Evolutionary conservation across 2,888 invertebrate genomes (phyloP), one percentile per base, ranked within the genome.

Genomic region (Isotomurus palustris): DNA sequence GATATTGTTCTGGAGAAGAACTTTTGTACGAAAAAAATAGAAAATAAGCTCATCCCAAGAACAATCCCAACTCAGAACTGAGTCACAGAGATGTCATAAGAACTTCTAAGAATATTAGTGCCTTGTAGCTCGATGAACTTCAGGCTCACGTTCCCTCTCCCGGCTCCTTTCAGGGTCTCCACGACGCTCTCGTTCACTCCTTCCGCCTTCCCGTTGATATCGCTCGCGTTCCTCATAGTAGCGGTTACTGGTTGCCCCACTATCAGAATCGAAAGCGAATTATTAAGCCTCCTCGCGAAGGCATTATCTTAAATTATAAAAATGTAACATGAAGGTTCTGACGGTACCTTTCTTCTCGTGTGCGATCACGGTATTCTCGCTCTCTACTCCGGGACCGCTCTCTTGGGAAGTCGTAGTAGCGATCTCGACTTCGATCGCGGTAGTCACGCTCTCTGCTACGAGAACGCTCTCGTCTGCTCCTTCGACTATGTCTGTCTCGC

Each of bases 181-280:
- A 68, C 83, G 79, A 56, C 82, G 77, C 62, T 80, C 78, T 72
- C 79, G 76, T 73, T 69, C 78, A 75, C 73, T 81, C 74, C 77
- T 70, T 70, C 76, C 81, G 74, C 76, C 81, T 75, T 78, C 83
- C 75, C 74, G 80, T 74, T 75, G 69, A 45, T 91, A 91, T 62
- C 91, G 82, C 77, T 91, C 91, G 63, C 91, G 82, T 77, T 91
- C 91, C 71, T 91, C 91, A 77, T 91, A 91, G 80, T 91, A 91
- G 60, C 84, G 82, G 75, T 73, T 71, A 60, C 56, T 66, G 38
- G 62, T 60, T 22, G 62, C 59, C 49, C 35, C 32, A 48, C 40
- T 41, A 41, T 35, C 22, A 48, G 29, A 21, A 38, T 49, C 14
- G 10, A 43, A 43, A 43, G 12, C 40, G 40, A 6, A 19, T 17